Conservation (phyloP, 1,140 invertebrate genomes). For the Drosophila ficusphila region DNA sequence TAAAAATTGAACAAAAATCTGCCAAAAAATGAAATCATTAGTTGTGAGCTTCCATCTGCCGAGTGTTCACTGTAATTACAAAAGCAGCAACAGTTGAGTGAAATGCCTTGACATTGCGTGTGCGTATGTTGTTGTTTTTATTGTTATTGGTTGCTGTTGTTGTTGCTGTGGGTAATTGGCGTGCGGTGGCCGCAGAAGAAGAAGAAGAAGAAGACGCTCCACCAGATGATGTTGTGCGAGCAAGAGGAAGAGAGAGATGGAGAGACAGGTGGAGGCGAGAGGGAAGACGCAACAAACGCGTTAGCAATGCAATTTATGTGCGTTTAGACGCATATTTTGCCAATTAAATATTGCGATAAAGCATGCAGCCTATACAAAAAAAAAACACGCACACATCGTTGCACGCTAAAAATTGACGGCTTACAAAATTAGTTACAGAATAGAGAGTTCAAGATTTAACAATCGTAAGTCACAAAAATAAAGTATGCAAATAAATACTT, state of each 20-base stretch:
- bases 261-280: not conserved
- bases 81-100: constrained; percentile 67
- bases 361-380: constrained; percentile 74
- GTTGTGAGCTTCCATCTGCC: no score
- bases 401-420: not conserved
- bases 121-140: constrained; percentile 45
- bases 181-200: constrained; percentile 32
- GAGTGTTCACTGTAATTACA: constrained; percentile 12
- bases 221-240: constrained; percentile 23
- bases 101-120: constrained; percentile 77
- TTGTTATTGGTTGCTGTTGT: constrained; percentile 12
- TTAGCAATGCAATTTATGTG: constrained; percentile 84
- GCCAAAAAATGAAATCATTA: no score
- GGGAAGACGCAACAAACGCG: constrained; percentile 66
- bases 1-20: no score
- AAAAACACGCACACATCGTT: constrained; percentile 24
- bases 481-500: no score
- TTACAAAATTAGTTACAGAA: no score
- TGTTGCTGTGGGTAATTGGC: constrained; percentile 43
- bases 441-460: no score
- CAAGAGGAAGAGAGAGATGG: not conserved
- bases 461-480: no score
- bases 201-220: not conserved
- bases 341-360: constrained; percentile 84
- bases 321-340: constrained; percentile 84